phyloP scores from a whole-genome alignment of 2,113 vertebrate species.

The Bostrychus sinensis region DNA sequence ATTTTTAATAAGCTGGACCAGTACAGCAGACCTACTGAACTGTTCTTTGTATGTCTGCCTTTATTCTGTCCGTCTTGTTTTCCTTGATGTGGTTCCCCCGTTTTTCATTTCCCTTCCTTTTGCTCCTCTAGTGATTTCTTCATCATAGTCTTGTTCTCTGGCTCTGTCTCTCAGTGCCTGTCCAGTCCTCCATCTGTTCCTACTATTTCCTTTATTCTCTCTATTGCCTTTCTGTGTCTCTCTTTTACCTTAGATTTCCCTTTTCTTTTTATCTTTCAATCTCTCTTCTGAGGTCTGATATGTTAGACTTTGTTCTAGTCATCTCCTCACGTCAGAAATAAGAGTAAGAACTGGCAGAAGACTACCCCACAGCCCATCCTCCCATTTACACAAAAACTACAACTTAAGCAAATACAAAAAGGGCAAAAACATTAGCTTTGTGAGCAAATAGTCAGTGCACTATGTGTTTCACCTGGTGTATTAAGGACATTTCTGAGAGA shows the following conservation, averaged over 20 bases:
- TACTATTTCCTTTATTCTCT: neutral
- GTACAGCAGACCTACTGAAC: constrained; percentile 26
- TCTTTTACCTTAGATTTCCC: constrained; percentile 18
- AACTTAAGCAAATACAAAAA: neutral
- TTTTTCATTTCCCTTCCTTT: constrained; percentile 37
- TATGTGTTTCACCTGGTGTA: constrained; percentile 14
- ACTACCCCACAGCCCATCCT: constrained; percentile 56
- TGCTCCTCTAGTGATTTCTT: constrained; percentile 19
- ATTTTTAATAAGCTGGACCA: constrained; percentile 54
- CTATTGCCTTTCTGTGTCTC: neutral
- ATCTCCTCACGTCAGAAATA: constrained; percentile 26
- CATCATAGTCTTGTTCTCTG: constrained; percentile 44
- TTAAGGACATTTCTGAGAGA: constrained; percentile 25
- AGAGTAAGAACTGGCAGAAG: constrained; percentile 41
- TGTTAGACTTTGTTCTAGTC: constrained; percentile 66
- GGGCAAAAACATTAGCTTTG: neutral
- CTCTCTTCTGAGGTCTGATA: constrained; percentile 52
- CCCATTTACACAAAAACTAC: constrained; percentile 38
- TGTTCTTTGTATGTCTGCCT: constrained; percentile 19
- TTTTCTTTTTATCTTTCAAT: constrained; percentile 48
- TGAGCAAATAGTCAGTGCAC: constrained; percentile 8
- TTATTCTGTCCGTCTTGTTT: constrained; percentile 27
- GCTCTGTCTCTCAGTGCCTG: constrained; percentile 25
- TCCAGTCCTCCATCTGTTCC: constrained; percentile 32
- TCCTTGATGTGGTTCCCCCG: constrained; percentile 1